These are phyloP conservation scores for Merops nubicus DNA, from an alignment of 2,113 vertebrate genomes.

Conservation along the genomic window DNA sequence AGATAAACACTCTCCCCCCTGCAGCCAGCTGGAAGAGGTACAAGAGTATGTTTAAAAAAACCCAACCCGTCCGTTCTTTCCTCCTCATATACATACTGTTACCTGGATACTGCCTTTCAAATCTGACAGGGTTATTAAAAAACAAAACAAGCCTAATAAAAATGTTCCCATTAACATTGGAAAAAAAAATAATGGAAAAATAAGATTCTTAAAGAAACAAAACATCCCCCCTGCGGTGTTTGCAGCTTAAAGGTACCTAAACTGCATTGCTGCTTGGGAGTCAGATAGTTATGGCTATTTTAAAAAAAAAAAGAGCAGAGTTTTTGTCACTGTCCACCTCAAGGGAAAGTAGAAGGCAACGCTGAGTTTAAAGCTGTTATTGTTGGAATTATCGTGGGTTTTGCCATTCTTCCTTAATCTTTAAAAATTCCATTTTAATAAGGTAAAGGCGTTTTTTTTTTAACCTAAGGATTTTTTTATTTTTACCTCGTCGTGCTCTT, in stretches of 20 bases:
- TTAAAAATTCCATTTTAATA: conserved; percentile 27
- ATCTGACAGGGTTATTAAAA: conserved; percentile 44
- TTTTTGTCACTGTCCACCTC: background rate
- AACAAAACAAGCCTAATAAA: conserved; percentile 49
- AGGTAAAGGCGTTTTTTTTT: background rate
- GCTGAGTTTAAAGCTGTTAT: background rate
- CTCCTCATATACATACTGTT: conserved; percentile 32
- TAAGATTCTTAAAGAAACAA: conserved; percentile 48
- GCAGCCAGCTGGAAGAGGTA: conserved; percentile 34
- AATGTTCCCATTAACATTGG: conserved; percentile 19
- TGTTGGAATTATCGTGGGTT: background rate
- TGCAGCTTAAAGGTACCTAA: background rate
- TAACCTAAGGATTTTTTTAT: background rate
- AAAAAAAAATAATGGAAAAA: conserved; percentile 32
- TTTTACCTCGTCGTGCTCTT: background rate
- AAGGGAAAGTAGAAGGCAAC: background rate
- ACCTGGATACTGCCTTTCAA: conserved; percentile 65
- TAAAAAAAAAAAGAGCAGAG: background rate
- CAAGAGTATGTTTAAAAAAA: background rate
- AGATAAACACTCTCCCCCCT: background rate
- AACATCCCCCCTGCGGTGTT: background rate
- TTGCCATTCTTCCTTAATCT: background rate
- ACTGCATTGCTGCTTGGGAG: background rate
- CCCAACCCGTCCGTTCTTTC: background rate
- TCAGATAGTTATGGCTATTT: background rate